A percentile compares a stretch with the other conserved stretches of the same genome.
Conservation (phyloP, 2,888 invertebrate genomes). For the Anarsia innoxiella region DNA sequence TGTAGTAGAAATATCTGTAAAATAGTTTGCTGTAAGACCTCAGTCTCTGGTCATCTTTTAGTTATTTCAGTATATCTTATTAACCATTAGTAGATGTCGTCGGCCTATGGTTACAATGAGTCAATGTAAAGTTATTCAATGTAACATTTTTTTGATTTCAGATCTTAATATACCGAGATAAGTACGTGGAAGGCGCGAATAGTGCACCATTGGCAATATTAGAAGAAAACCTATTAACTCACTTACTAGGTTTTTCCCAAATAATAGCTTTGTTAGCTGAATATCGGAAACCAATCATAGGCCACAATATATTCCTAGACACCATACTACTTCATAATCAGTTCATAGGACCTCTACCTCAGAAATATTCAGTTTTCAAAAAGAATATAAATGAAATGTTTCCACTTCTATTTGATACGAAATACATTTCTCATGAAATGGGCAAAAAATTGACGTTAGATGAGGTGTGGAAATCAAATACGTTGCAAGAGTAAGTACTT, state of each 20-base stretch:
- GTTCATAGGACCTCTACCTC: slow-evolving; percentile 81
- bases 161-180: slow-evolving; percentile 58
- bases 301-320: slow-evolving; percentile 85
- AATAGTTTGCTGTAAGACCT: too few species aligned
- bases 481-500: slow-evolving; percentile 60
- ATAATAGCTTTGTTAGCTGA: slow-evolving; percentile 77
- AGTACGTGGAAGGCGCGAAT: slow-evolving; percentile 51
- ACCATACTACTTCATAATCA: slow-evolving; percentile 81
- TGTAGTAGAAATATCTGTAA: too few species aligned
- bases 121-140: too few species aligned
- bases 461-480: slow-evolving; percentile 70
- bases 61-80: not conserved
- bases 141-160: slow-evolving; percentile 38
- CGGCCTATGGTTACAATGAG: too few species aligned
- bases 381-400: slow-evolving; percentile 75
- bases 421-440: slow-evolving; percentile 78
- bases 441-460: slow-evolving; percentile 48
- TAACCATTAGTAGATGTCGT: too few species aligned
- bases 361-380: slow-evolving; percentile 79
- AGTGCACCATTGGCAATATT: slow-evolving; percentile 48
- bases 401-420: slow-evolving; percentile 83
- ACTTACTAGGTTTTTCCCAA: slow-evolving; percentile 79
- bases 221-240: slow-evolving; percentile 64
- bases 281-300: slow-evolving; percentile 81
- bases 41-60: too few species aligned